These are phyloP conservation scores for Globodera ellingtonae DNA, from an alignment of 1,140 invertebrate genomes.

Conservation along the genomic window DNA sequence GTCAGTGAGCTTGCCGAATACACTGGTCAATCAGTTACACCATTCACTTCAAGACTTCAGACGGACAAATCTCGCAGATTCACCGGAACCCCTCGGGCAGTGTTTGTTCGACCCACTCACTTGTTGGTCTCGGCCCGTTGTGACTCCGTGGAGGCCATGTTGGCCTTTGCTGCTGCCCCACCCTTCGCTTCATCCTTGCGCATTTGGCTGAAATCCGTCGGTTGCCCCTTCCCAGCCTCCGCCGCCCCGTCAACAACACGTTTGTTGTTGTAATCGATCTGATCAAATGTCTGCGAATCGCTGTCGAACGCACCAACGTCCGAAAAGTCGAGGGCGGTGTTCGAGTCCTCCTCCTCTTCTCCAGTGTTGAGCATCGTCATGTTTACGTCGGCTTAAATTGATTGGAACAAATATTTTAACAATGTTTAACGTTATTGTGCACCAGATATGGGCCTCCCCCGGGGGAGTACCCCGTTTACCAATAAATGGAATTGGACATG, in stretches of 20 bases:
- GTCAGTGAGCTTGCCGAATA: no score
- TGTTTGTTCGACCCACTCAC: neutral
- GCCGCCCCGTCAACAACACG: neutral
- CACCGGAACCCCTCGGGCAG: no score
- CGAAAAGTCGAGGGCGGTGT: slow-evolving; percentile 42
- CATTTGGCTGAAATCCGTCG: slow-evolving; percentile 49
- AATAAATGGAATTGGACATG: no score
- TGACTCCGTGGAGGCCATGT: no score
- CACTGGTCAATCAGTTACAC: no score
- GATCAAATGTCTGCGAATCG: slow-evolving; percentile 41
- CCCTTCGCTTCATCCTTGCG: slow-evolving; percentile 39
- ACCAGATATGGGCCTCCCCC: no score
- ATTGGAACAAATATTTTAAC: neutral
- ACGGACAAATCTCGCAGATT: no score
- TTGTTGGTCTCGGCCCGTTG: slow-evolving; percentile 24
- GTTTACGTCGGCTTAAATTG: slow-evolving; percentile 7
- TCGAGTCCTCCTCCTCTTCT: slow-evolving; percentile 46
- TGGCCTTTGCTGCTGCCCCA: neutral
- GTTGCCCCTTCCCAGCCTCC: slow-evolving; percentile 28
- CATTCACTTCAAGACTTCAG: no score
- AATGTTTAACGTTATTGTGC: no score
- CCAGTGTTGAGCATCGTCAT: slow-evolving; percentile 10
- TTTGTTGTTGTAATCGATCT: slow-evolving; percentile 32
- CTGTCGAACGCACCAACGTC: slow-evolving; percentile 43
- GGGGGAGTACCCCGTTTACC: no score